Evolutionary conservation across 2,113 vertebrate species (phyloP), one percentile per base, ranked within the genome.

Genomic region (Apodemus sylvaticus): DNA sequence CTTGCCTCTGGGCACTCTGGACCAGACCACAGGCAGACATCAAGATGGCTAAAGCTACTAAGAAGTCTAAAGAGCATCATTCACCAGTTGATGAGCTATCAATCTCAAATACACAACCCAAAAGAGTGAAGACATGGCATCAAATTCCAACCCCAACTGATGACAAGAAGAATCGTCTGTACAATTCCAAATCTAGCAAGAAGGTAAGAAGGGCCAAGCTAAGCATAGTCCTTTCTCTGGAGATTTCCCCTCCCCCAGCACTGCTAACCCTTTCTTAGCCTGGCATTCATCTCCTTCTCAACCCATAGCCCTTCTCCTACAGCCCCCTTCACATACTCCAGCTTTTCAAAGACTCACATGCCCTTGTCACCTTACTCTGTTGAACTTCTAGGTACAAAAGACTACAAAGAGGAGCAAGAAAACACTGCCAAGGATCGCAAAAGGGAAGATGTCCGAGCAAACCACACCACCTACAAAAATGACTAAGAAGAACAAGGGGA

Each of bases 61-160:
- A 53, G 6, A 70, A 86, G 1, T 48, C 45, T 48, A 48, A 3
- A 48, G 45, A 5, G 45, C 45, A 48, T 48, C 45, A 51, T 31
- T 0, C 11, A 53, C 19, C 7, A 36, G 1, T 5, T 12, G 10
- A 1, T 0, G 1, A 4, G 0, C 42, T 45, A 22, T 36, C 64
- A 36, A 51, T 19, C 3, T 68, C 42, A 12, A 1, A 1, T 5
- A 0, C 11, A 2, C 24, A n/a, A 11, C 0, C 31, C 3, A 36
- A 51, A 6, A 51, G 22, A 51, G 3, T 14, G 2, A 36, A 51
- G 45, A 70, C 2, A 16, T 12, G 6, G 4, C 64, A 31, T 8
- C 31, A 22, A 6, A 29, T 16, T 19, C n/a, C 14, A 83, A 1
- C 5, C 11, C 22, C 2, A 66, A 7, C 17, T 13, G 2, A 16